Conservation (phyloP, 2,888 invertebrate species). For the Noctua janthe region DNA sequence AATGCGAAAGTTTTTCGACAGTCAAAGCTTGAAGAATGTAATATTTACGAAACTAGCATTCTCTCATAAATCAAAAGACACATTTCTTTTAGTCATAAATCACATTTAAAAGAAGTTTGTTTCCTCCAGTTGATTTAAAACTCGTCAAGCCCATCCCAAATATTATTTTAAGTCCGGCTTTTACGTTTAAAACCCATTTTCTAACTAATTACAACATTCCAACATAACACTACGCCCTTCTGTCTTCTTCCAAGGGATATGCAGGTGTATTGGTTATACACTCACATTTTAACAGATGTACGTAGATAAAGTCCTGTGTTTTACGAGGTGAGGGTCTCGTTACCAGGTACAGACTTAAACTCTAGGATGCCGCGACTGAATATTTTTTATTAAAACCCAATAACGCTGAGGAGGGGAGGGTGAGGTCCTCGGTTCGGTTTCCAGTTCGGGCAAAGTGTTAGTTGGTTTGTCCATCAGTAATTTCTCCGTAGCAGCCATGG, state of each 20-base stretch:
- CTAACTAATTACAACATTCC: slow-evolving; percentile 20
- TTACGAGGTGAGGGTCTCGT: no score
- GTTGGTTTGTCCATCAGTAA: no score
- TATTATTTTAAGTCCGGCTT: slow-evolving; percentile 27
- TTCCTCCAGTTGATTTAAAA: neutral
- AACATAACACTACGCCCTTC: neutral
- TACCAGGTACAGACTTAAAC: neutral
- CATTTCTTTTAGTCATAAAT: slow-evolving; percentile 41
- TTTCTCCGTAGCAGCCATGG: no score
- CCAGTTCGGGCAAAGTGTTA: no score
- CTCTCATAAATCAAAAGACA: slow-evolving; percentile 40
- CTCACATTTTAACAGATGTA: neutral
- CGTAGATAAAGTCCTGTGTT: neutral
- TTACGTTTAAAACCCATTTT: slow-evolving; percentile 8
- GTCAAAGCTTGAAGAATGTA: slow-evolving; percentile 26
- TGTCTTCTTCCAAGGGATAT: neutral
- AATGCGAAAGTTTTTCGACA: slow-evolving; percentile 33
- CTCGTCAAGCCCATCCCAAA: slow-evolving; percentile 30
- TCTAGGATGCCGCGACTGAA: neutral
- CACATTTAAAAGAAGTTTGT: slow-evolving; percentile 26
- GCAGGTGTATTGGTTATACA: neutral
- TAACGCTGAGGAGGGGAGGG: no score
- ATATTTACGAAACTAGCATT: slow-evolving; percentile 14
- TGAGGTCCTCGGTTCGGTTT: no score
- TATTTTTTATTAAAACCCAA: neutral